phyloP scores from a whole-genome alignment of 1,140 invertebrate species.

The Drosophila bipectinata region DNA sequence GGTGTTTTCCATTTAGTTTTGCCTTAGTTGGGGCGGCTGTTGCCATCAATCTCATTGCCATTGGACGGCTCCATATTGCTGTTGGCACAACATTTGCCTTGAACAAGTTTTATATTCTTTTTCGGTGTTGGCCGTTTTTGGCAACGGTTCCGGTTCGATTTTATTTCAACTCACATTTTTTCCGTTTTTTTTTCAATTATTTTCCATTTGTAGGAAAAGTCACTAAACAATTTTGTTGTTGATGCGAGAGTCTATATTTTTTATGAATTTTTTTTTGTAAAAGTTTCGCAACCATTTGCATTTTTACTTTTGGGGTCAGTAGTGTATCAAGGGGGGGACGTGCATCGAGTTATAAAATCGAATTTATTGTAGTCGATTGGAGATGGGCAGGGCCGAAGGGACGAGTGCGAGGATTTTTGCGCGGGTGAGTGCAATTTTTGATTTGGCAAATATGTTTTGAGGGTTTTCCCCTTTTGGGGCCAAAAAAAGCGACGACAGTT shows the following conservation, averaged over 20 bases:
- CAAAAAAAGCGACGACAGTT: constrained; percentile 2
- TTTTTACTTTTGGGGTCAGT: constrained; percentile 23
- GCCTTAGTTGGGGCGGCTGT: constrained; percentile 19
- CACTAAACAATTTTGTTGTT: constrained; percentile 65
- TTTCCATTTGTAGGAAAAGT: constrained; percentile 52
- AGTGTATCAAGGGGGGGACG: neutral
- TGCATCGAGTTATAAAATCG: constrained; percentile 68
- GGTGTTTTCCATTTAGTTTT: constrained; percentile 40
- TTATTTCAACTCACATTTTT: constrained; percentile 18
- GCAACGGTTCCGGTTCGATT: constrained; percentile 37
- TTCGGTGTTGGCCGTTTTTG: constrained; percentile 17
- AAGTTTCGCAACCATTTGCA: constrained; percentile 52
- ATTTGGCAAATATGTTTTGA: constrained; percentile 67
- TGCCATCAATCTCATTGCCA: constrained; percentile 31
- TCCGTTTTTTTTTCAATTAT: constrained; percentile 49
- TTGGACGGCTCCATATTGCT: constrained; percentile 44
- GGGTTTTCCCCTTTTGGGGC: neutral
- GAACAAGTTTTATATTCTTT: constrained; percentile 20
- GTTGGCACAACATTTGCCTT: constrained; percentile 52
- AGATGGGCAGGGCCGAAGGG: neutral
- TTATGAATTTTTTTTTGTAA: neutral
- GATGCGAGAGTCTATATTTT: constrained; percentile 32
- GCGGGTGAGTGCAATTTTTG: constrained; percentile 64
- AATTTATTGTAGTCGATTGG: constrained; percentile 68
- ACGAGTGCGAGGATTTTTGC: neutral